Evolutionary conservation across 2,113 vertebrate genomes (phyloP), one percentile per base, ranked within the genome.

Genomic region (Tychaedon coryphoeus): DNA sequence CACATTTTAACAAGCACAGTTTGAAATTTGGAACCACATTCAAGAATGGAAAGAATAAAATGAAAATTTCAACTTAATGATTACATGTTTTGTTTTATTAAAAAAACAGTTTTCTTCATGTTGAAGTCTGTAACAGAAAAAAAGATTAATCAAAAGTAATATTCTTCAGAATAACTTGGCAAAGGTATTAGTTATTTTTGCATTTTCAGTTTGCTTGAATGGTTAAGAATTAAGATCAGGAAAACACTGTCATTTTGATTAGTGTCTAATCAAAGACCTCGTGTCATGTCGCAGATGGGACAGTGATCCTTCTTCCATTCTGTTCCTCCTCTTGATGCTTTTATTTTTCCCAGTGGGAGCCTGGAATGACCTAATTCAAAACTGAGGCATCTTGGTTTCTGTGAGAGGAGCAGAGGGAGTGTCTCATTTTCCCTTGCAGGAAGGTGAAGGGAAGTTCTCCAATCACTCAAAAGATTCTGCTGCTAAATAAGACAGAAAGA

Each of bases 371-470:
- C 31, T 43, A 10, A 60, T 40, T 82, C 31, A 72, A 76, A 86
- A 19, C 8, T 1, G 34, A 75, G 26, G 19, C 62, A 40, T 61
- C 25, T 67, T 24, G 7, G 18, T 71, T 75, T 43, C 20, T 28
- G 51, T 51, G 72, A 79, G 19, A 17, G 40, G 10, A 56, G 48
- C 20, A 71, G 51, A 66, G 31, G 1, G 0, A 0, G 0, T 15
- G 24, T 61, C 34, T 83, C n/a, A 15, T 47, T 70, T 73, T 19
- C 25, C 10, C 40, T 45, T 54, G 60, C 34, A 40, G 51, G 64
- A 70, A 53, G 47, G 50, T 29, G 47, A 73, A 25, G 45, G 25
- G 18, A 67, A 73, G 48, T 40, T 84, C 77, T 84, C 33, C 0
- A 0, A 8, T n/a, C 42, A 13, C 43, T 73, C 47, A 48, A 45